Conservation (phyloP, 2,797 vertebrate genomes). For the Siniperca scherzeri region DNA sequence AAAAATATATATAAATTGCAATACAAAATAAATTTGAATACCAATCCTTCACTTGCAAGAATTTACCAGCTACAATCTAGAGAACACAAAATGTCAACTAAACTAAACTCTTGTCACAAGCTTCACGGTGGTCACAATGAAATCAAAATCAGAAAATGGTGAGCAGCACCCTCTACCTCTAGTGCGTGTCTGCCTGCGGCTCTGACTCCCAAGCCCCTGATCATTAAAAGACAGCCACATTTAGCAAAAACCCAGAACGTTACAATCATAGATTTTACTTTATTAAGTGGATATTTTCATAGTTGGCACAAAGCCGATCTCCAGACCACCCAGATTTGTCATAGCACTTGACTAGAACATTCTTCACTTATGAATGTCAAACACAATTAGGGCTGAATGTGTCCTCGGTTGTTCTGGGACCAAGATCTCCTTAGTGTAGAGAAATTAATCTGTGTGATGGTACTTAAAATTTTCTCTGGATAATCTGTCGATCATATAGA, state of each 20-base stretch:
- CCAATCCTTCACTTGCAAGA: not conserved
- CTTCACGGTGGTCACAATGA: not conserved
- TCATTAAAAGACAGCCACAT: conserved; percentile 20
- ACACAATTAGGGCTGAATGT: conserved; percentile 47
- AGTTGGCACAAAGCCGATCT: conserved; percentile 26
- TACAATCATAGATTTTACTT: conserved; percentile 40
- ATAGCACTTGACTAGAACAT: conserved; percentile 61
- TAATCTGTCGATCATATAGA: not conserved
- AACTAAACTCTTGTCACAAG: not conserved
- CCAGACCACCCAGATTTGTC: conserved; percentile 58
- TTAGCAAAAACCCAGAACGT: conserved; percentile 27
- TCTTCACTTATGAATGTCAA: conserved; percentile 65
- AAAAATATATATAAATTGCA: not conserved
- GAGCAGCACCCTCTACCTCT: conserved; percentile 76
- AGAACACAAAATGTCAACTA: not conserved
- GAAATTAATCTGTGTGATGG: not conserved
- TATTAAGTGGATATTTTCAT: conserved; percentile 63
- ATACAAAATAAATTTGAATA: not conserved
- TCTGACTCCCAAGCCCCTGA: not conserved
- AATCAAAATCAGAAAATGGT: conserved; percentile 17
- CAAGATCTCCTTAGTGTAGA: conserved; percentile 6
- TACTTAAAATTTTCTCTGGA: not conserved
- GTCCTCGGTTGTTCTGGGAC: conserved; percentile 13
- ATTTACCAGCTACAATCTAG: not conserved
- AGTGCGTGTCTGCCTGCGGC: not conserved